Evolutionary conservation across 2,888 invertebrate species (phyloP), one percentile per base, ranked within the genome.

Genomic region (Argyresthia goedartella): DNA sequence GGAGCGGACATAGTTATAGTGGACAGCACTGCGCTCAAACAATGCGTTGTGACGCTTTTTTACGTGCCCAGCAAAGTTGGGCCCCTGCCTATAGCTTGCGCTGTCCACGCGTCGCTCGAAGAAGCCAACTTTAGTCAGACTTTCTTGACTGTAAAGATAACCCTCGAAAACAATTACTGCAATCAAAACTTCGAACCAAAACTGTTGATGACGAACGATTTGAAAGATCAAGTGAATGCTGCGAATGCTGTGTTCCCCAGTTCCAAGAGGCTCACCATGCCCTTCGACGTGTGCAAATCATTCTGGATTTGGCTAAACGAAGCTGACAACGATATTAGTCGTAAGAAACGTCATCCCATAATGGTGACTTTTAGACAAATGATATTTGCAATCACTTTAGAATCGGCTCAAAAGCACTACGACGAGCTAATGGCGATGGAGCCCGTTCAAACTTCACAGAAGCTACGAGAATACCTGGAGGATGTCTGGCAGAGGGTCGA

Each of bases 31-130:
- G n/a, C 25, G 0, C 54, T 61, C 4, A 53, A 54, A 13, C 54
- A 56, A n/a, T 59, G 59, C 1, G 56, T 59, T 1, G 57, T 56
- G 1, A 66, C 69, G 1, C 59, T 61, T 13, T 53, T 68, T 3
- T 62, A 64, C 34, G 62, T 65, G 4, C 62, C 66, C 2, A 66
- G 57, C 14, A 58, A 57, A 4, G 25, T 66, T 6, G 71, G 72
- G 4, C 66, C 64, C 0, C 42, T 72, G 33, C 69, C 67, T 1
- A 50, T 71, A 16, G 67, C 66, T 1, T 67, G 68, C 48, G 55
- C 61, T 7, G 50, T 71, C 36, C 64, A 67, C 50, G 55, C 56
- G 1, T 60, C 59, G 8, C 52, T 55, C 3, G 59, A 49, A 0
- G 59, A 60, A 45, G 52, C 54, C 1, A 61, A 55, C 36, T 66